phyloP scores from a whole-genome alignment of 2,113 vertebrate genomes.

The Mionectes macconnelli region DNA sequence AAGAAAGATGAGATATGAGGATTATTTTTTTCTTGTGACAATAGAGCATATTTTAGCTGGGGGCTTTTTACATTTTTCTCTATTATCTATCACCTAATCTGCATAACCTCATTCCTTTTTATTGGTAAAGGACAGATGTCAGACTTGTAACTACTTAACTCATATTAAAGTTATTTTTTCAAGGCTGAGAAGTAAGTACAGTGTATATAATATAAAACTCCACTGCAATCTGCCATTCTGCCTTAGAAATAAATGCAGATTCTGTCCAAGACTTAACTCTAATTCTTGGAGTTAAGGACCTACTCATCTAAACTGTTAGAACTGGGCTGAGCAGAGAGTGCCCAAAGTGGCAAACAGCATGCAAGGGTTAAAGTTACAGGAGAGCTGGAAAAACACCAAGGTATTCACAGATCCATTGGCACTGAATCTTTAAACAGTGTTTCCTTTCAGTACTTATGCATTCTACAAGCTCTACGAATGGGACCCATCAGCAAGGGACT shows the following conservation, averaged over 20 bases:
- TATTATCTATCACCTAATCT: neutral
- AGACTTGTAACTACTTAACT: neutral
- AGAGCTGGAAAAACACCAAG: neutral
- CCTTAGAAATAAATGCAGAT: neutral
- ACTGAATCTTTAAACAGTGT: neutral
- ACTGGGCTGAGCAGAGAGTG: neutral
- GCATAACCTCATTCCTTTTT: neutral
- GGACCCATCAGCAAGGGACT: neutral
- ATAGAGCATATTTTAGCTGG: neutral
- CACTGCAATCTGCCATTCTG: neutral
- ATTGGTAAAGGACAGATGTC: neutral
- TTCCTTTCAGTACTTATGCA: neutral
- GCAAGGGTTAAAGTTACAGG: constrained; percentile 16
- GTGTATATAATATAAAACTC: neutral
- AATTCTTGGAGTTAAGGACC: neutral
- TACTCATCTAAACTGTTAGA: neutral
- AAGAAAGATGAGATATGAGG: neutral
- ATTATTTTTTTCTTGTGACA: neutral
- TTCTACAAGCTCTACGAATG: neutral
- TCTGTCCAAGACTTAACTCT: too few relatives aligned
- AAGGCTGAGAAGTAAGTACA: neutral
- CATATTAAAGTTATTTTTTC: neutral
- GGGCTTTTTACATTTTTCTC: neutral
- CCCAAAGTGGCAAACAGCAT: neutral
- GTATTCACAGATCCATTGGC: neutral